Conservation (phyloP, 1,140 invertebrate genomes). For the Proctacanthus coquilletti region DNA sequence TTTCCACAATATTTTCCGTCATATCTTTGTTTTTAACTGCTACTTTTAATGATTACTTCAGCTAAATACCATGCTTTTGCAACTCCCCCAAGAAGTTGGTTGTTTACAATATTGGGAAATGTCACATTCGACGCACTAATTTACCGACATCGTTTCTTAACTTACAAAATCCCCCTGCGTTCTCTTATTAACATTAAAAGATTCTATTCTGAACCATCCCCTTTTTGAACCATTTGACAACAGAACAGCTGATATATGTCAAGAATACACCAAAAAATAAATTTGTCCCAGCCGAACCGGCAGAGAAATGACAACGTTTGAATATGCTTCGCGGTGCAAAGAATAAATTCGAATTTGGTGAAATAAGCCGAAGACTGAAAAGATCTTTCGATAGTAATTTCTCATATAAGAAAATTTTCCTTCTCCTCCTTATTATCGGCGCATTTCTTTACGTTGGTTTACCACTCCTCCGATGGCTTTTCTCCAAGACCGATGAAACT, state of each 20-base stretch:
- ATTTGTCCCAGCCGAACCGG: no score
- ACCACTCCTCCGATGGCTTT: conserved; percentile 43
- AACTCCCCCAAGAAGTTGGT: no score
- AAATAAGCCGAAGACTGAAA: conserved; percentile 38
- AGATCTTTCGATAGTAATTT: conserved; percentile 41
- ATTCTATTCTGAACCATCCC: no score
- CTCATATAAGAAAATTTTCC: conserved; percentile 47
- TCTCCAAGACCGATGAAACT: conserved; percentile 29
- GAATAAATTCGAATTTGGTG: conserved; percentile 30
- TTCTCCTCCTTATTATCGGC: conserved; percentile 41
- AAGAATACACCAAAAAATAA: no score
- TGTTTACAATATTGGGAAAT: no score
- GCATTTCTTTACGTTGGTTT: conserved; percentile 50
- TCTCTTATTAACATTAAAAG: no score
- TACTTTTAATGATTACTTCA: neutral
- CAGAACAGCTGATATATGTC: no score
- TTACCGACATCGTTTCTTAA: neutral
- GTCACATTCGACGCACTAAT: no score
- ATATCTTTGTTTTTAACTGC: conserved; percentile 12
- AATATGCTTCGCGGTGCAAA: conserved; percentile 26
- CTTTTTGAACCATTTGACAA: no score
- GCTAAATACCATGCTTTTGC: no score
- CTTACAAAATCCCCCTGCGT: neutral
- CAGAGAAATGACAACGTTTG: conserved; percentile 4
- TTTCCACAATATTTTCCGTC: conserved; percentile 27